Conservation (phyloP, 1,140 invertebrate species). For the Lepidurus packardi region DNA sequence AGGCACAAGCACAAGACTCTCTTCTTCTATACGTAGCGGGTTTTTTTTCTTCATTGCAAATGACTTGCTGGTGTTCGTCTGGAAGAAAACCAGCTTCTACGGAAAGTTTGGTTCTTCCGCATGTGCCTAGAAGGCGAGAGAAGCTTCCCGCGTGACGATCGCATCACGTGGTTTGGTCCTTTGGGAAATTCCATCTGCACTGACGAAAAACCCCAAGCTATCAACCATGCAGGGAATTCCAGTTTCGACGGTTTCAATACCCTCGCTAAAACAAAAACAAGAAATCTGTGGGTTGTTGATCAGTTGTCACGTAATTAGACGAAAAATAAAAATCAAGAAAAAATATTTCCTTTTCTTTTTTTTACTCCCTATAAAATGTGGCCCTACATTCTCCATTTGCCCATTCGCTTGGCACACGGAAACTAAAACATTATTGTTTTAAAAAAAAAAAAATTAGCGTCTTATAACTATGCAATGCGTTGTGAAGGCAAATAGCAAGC, state of each 20-base stretch:
- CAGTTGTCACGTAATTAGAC: neutral
- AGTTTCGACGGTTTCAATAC: neutral
- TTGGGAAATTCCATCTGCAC: constrained; percentile 18
- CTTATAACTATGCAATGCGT: too few species aligned
- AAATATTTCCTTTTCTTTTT: neutral
- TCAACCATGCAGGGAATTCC: constrained; percentile 21
- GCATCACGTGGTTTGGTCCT: neutral
- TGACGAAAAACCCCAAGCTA: constrained; percentile 8
- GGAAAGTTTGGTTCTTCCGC: neutral
- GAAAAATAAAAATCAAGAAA: neutral
- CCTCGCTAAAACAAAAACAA: neutral
- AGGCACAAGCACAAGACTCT: neutral
- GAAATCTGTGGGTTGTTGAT: neutral
- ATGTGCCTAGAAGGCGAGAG: neutral
- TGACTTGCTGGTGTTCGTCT: neutral
- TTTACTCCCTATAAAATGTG: neutral
- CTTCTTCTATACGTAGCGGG: too few species aligned
- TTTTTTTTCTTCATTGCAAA: neutral
- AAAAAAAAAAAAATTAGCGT: too few species aligned
- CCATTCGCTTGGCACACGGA: too few species aligned
- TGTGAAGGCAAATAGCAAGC: too few species aligned
- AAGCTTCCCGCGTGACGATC: constrained; percentile 13
- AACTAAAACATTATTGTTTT: too few species aligned
- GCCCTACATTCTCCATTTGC: too few species aligned
- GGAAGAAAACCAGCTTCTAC: neutral